Base-by-base conservation (phyloP, 1,140 invertebrate genomes). In the Semibalanus balanoides region DNA sequence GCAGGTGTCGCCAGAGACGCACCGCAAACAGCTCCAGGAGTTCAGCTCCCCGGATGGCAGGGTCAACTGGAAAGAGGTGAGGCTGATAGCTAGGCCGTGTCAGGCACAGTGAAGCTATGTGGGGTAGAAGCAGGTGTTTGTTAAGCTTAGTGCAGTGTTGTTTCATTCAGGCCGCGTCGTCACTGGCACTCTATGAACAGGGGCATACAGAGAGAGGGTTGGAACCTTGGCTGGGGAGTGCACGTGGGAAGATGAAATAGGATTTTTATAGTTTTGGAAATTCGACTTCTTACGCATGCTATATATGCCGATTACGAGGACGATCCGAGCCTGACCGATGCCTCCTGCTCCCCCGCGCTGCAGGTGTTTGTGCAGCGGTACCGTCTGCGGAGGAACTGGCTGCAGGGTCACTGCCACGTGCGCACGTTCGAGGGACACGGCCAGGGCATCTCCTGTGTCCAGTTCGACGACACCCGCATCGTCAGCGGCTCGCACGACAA, bases 401-500 rank as follows among this genome's bases (percentile, higher is more conserved):
- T 83, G 71, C 78, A 76, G 25, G 82, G 81, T 27, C 78, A 81
- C 75, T 82, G 81, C 75, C 84, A 85, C 76, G 85, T 87, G 7
- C 78, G 85, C 69, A 86, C 85, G 31, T 87, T 87, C 83, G 83
- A 83, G 82, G 86, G 86, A 31, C 87, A 87, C 80, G 81, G 83
- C 70, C 86, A 83, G 64, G 85, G 85, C 31, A 86, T 87, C 17
- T 81, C 87, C 30, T 87, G 87, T 82, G 82, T 87, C 11, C 86
- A 87, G 79, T 87, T 86, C 79, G 85, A 86, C 81, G 81, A 84
- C 40, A 82, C 82, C 25, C 85, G 86, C 79, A 86, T 87, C 74
- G 84, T 87, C n/a, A 87, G 86, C 30, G 87, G 86, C 30, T 87
- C 86, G 28, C 82, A 83, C 80, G 87, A 87, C 79, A 86, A 85